These are phyloP conservation scores for Thamnophis elegans DNA, from an alignment of 2,797 vertebrate genomes.

Conservation along the genomic window DNA sequence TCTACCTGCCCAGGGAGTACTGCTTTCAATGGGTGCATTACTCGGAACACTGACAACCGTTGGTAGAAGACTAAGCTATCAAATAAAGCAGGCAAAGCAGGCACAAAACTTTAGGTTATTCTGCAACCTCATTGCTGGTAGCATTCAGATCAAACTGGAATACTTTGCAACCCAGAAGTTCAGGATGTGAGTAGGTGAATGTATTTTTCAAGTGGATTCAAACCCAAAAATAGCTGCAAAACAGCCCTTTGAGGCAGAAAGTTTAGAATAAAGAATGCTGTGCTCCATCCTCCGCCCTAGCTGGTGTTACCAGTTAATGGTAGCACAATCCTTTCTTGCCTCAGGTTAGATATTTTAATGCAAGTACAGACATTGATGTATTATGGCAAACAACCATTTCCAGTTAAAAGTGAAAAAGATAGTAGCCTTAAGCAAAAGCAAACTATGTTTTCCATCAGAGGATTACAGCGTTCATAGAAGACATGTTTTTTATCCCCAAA, in stretches of 20 bases:
- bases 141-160: not conserved
- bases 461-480: constrained; percentile 16
- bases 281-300: not conserved
- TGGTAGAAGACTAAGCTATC: not conserved
- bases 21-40: too few species aligned
- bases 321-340: constrained; percentile 12
- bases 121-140: not conserved
- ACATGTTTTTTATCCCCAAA: not conserved
- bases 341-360: constrained; percentile 8
- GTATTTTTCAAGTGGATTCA: not conserved
- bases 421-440: not conserved
- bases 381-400: constrained; percentile 29
- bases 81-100: not conserved
- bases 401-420: constrained; percentile 14
- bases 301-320: not conserved
- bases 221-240: not conserved
- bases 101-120: not conserved
- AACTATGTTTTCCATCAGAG: not conserved
- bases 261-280: not conserved
- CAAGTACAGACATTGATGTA: constrained; percentile 3
- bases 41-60: too few species aligned
- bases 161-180: not conserved
- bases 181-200: not conserved
- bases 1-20: too few species aligned
- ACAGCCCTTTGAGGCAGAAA: not conserved